Conservation (phyloP, 2,888 invertebrate genomes). For the Myopa tessellatipennis region DNA sequence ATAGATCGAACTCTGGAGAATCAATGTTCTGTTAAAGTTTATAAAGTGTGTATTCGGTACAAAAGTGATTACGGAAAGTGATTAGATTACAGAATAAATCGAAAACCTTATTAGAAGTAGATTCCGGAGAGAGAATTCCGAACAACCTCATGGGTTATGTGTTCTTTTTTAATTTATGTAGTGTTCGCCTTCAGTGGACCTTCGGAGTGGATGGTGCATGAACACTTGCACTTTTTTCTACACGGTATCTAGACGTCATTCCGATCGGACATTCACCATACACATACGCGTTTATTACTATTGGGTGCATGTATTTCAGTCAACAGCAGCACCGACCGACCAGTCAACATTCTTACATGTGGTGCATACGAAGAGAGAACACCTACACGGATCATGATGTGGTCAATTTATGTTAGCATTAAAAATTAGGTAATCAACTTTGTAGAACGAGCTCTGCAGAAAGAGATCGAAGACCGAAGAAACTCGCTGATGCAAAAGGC, state of each 20-base stretch:
- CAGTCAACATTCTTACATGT: neutral
- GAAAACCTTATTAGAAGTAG: no score
- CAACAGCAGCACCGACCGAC: neutral
- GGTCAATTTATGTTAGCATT: conserved; percentile 29
- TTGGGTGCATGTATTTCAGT: no score
- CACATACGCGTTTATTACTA: conserved; percentile 3
- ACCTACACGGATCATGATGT: neutral
- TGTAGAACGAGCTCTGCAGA: conserved; percentile 6
- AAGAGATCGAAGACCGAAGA: neutral
- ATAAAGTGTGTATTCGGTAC: no score
- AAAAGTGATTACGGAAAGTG: no score
- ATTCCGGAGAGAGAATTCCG: no score
- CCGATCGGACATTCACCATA: neutral
- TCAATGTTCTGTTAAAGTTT: no score
- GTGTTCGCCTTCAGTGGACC: no score
- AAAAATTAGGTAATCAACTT: conserved; percentile 32
- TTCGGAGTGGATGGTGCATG: neutral
- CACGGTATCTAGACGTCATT: neutral
- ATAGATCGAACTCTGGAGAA: no score
- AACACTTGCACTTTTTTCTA: neutral
- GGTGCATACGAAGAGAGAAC: neutral
- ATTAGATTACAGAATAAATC: no score
- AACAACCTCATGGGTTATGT: no score
- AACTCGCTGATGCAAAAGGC: conserved; percentile 11
- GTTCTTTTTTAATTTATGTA: neutral